Evolutionary conservation across 2,113 vertebrate genomes (phyloP).

Genomic region (Ptyas mucosa): DNA sequence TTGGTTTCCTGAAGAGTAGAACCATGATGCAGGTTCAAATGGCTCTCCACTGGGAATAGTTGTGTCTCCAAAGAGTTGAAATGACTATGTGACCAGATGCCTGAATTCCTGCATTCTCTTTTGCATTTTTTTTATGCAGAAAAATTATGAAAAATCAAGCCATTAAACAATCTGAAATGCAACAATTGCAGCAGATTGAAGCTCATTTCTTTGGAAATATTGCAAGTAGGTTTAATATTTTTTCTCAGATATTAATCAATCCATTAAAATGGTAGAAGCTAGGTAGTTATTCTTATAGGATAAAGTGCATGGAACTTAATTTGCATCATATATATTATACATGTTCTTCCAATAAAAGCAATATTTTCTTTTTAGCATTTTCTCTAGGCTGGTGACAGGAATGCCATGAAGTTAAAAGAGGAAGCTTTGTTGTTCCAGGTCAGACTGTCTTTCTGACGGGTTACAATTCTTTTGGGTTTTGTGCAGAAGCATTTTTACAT

Average conservation of each 20-base stretch:
- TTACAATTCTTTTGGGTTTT: background rate
- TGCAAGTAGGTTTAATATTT: background rate
- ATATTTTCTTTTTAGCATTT: background rate
- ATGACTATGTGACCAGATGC: background rate
- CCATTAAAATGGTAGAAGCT: background rate
- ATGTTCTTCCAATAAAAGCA: background rate
- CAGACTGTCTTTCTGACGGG: background rate
- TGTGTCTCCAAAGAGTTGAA: background rate
- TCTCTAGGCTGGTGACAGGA: background rate
- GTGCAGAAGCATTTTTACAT: background rate
- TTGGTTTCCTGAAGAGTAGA: background rate
- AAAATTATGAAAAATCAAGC: background rate
- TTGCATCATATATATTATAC: background rate
- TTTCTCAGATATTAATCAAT: background rate
- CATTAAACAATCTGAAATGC: background rate
- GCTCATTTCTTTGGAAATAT: background rate
- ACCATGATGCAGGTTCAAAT: background rate
- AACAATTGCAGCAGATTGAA: background rate
- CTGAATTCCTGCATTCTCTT: no score
- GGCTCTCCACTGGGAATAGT: background rate
- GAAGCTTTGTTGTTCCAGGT: background rate
- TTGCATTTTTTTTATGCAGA: background rate
- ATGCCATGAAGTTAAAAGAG: background rate
- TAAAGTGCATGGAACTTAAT: background rate
- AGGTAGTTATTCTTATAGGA: background rate